Percentiles rank a stretch among this genome's conserved stretches.
Evolutionary conservation across 2,888 invertebrate genomes (phyloP).

Genomic region (Hypercompe scribonia): DNA sequence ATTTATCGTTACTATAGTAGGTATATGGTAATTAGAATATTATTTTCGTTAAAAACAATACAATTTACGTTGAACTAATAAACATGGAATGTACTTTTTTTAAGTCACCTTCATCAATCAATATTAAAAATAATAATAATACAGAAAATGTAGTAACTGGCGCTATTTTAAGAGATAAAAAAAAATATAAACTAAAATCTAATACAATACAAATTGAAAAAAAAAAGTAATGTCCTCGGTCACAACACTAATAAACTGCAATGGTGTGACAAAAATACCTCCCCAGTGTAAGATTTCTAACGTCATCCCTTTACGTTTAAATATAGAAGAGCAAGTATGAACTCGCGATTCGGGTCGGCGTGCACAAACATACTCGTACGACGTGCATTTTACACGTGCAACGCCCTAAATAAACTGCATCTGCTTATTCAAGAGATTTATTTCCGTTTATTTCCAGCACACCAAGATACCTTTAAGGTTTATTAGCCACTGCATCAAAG

Average conservation of each 20-base stretch:
- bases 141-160: too few relatives aligned
- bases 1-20: too few relatives aligned
- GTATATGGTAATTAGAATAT: too few relatives aligned
- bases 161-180: too few relatives aligned
- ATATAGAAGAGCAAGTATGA: conserved; percentile 67
- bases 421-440: conserved; percentile 46
- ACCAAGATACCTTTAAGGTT: conserved; percentile 37
- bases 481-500: conserved; percentile 35
- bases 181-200: too few relatives aligned
- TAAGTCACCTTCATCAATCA: too few relatives aligned
- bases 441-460: conserved; percentile 36
- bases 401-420: conserved; percentile 45
- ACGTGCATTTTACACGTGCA: conserved; percentile 51
- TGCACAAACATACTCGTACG: conserved; percentile 52
- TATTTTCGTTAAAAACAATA: too few relatives aligned
- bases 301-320: conserved; percentile 70
- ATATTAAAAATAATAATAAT: too few relatives aligned
- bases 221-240: conserved; percentile 32
- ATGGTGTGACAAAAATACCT: conserved; percentile 64
- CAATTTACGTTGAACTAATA: too few relatives aligned
- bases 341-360: conserved; percentile 73
- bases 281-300: conserved; percentile 54
- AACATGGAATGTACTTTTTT: too few relatives aligned
- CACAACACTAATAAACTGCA: conserved; percentile 24
- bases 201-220: conserved; percentile 29